Evolutionary conservation across 2,888 invertebrate genomes (phyloP).

Genomic region (Alloscopus bannaensis): DNA sequence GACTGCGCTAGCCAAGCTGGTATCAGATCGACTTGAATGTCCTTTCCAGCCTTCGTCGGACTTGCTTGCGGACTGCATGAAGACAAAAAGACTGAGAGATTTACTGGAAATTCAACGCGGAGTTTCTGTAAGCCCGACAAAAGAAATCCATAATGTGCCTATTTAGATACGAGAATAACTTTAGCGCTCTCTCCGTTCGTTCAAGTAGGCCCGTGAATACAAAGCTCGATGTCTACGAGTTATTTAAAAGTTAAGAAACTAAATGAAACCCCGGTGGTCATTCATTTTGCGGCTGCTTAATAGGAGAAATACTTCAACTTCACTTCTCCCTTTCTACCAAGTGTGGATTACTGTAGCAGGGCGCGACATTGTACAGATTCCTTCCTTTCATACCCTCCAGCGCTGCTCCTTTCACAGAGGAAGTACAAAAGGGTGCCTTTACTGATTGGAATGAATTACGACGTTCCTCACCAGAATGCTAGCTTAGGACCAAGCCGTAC

Average conservation of each 20-base stretch:
- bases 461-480: slow-evolving; percentile 4
- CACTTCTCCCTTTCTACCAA: slow-evolving; percentile 48
- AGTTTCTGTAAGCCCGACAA: slow-evolving; percentile 34
- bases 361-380: slow-evolving; percentile 36
- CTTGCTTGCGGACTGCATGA: slow-evolving; percentile 59
- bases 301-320: slow-evolving; percentile 50
- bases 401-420: slow-evolving; percentile 34
- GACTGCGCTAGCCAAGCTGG: slow-evolving; percentile 16
- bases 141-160: too few relatives aligned
- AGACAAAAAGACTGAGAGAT: slow-evolving; percentile 54
- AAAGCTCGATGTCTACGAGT: too few relatives aligned
- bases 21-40: slow-evolving; percentile 55
- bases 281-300: background rate
- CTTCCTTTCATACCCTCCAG: slow-evolving; percentile 42
- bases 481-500: background rate
- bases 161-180: too few relatives aligned
- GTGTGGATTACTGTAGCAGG: slow-evolving; percentile 17
- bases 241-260: background rate
- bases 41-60: slow-evolving; percentile 39
- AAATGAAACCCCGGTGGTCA: background rate
- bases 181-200: too few relatives aligned
- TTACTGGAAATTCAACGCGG: slow-evolving; percentile 43
- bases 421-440: slow-evolving; percentile 50
- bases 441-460: slow-evolving; percentile 53
- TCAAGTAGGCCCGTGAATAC: too few relatives aligned